Percentiles rank a stretch among this genome's conserved stretches.
Evolutionary conservation across 23 tunicate genomes (phyloP).

Genomic region (Ascidia mentula): DNA sequence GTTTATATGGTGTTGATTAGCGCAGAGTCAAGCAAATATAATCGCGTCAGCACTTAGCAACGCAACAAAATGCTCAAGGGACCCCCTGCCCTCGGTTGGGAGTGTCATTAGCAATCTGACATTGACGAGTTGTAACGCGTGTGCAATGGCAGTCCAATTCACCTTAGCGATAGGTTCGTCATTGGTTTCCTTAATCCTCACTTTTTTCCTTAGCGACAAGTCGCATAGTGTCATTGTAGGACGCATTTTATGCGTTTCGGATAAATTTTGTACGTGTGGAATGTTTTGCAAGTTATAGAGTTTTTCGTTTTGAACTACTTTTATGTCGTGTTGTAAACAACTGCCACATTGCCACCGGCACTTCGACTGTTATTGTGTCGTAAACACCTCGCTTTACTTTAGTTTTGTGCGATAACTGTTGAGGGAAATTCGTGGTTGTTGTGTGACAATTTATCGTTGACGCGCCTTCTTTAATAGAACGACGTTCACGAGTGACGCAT

Average conservation of each 20-base stretch:
- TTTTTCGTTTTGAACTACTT: no score
- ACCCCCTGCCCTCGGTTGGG: background rate
- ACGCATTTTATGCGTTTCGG: no score
- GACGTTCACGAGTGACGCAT: background rate
- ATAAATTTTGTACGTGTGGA: no score
- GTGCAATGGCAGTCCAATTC: background rate
- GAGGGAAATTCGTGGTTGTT: background rate
- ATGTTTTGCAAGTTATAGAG: no score
- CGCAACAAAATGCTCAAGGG: background rate
- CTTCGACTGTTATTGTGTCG: background rate
- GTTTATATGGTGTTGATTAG: background rate
- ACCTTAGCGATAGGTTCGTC: no score
- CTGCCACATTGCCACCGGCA: background rate
- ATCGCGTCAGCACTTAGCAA: slow-evolving; percentile 6
- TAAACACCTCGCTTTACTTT: background rate
- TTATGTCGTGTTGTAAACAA: no score
- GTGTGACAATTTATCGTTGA: no score
- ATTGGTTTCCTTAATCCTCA: background rate
- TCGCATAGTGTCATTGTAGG: no score
- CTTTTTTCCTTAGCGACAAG: no score
- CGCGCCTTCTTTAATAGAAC: background rate
- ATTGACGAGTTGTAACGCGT: background rate
- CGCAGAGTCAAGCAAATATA: background rate
- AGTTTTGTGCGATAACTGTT: background rate
- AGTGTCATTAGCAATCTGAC: background rate